phyloP scores from a whole-genome alignment of 1,140 invertebrate genomes.

The Adelges cooleyi region DNA sequence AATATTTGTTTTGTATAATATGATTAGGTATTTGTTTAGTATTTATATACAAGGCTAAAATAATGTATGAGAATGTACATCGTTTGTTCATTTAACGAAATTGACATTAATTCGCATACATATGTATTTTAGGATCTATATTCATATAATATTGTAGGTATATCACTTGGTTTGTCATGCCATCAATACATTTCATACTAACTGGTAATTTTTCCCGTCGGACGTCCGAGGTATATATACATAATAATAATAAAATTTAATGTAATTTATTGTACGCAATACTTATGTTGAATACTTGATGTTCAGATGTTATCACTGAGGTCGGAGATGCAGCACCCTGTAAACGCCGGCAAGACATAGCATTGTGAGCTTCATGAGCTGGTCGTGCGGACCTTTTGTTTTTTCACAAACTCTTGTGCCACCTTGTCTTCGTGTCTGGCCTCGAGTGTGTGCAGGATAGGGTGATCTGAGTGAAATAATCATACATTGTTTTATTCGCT shows the following conservation, averaged over 20 bases:
- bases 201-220: too few species aligned
- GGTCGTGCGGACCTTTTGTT: slow-evolving; percentile 59
- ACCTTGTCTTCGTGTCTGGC: slow-evolving; percentile 68
- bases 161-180: too few species aligned
- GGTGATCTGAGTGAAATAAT: slow-evolving; percentile 49
- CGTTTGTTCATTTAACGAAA: not conserved
- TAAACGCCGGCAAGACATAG: not conserved
- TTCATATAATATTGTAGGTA: too few species aligned
- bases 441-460: slow-evolving; percentile 73
- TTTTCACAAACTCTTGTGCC: slow-evolving; percentile 80
- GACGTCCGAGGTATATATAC: too few species aligned
- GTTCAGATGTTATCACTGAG: not conserved
- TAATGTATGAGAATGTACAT: too few species aligned
- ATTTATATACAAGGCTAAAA: too few species aligned
- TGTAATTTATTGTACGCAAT: too few species aligned
- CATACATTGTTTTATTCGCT: not conserved
- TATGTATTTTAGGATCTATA: too few species aligned
- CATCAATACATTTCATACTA: too few species aligned
- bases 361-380: slow-evolving; percentile 30
- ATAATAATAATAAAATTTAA: too few species aligned
- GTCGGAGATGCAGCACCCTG: slow-evolving; percentile 13
- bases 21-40: too few species aligned
- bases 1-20: too few species aligned
- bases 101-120: slow-evolving; percentile 8
- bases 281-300: not conserved